phyloP scores from a whole-genome alignment of 2,797 vertebrate species.

The Semotilus atromaculatus region DNA sequence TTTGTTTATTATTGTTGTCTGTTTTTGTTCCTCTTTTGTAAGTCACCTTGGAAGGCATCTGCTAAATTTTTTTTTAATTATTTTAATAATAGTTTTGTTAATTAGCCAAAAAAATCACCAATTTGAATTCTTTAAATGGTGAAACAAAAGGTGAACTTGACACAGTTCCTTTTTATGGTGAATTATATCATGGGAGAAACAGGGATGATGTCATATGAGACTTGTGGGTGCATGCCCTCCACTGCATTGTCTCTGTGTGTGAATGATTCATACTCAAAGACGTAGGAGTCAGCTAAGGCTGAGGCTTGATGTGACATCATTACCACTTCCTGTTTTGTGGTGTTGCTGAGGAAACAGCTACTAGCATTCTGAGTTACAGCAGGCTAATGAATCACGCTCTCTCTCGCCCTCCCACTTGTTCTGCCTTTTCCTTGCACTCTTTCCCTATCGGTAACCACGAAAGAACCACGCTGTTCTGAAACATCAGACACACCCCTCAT shows the following conservation, averaged over 20 bases:
- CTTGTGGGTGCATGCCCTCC: slow-evolving; percentile 29
- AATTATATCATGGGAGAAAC: slow-evolving; percentile 30
- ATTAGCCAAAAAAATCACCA: neutral
- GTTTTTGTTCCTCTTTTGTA: neutral
- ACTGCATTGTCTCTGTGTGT: slow-evolving; percentile 50
- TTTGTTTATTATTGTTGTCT: slow-evolving; percentile 2
- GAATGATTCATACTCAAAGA: slow-evolving; percentile 67
- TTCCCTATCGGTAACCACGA: slow-evolving; percentile 22
- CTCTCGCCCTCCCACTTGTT: slow-evolving; percentile 49
- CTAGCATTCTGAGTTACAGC: slow-evolving; percentile 51
- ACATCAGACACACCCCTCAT: slow-evolving; percentile 14
- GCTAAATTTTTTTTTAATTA: no score
- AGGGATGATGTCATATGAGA: slow-evolving; percentile 46
- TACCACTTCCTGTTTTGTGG: slow-evolving; percentile 77
- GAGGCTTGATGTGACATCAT: slow-evolving; percentile 71
- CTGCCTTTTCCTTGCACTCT: slow-evolving; percentile 58
- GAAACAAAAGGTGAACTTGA: slow-evolving; percentile 6
- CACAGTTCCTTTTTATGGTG: slow-evolving; percentile 24
- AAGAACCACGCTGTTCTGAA: slow-evolving; percentile 40
- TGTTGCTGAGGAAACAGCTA: slow-evolving; percentile 57
- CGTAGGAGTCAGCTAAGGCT: slow-evolving; percentile 48
- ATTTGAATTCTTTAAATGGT: neutral
- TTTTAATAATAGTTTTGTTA: neutral
- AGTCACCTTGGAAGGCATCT: neutral
- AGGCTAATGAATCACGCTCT: slow-evolving; percentile 48